Conservation (phyloP, 2,113 vertebrate genomes). For the Aythya baeri region DNA sequence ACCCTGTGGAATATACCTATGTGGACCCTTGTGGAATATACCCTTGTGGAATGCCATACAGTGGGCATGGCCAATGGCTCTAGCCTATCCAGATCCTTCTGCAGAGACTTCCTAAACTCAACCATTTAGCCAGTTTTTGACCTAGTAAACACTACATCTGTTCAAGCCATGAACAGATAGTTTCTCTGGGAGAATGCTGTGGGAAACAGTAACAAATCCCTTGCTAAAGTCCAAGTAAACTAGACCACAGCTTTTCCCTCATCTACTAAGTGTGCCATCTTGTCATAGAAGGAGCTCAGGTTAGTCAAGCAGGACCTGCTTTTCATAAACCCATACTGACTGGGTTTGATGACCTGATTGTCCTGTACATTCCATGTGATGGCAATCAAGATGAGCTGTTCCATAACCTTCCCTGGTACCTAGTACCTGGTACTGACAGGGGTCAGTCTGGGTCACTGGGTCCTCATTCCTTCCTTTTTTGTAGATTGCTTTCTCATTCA, state of each 20-base stretch:
- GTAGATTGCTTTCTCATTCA: neutral
- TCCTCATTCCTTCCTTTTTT: neutral
- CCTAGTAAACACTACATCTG: no score
- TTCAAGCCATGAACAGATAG: neutral
- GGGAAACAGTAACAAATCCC: neutral
- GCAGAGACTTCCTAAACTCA: neutral
- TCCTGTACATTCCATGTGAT: neutral
- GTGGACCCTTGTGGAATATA: neutral
- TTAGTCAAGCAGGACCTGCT: neutral
- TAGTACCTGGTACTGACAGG: neutral
- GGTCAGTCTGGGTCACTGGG: neutral
- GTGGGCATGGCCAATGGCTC: neutral
- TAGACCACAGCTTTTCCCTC: neutral
- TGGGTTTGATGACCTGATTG: neutral
- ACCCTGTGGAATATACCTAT: no score
- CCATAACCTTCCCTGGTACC: neutral
- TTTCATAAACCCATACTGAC: neutral
- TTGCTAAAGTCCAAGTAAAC: neutral
- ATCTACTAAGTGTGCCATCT: neutral
- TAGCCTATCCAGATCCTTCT: neutral
- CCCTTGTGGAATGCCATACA: neutral
- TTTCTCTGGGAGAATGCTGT: neutral
- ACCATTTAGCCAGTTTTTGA: neutral
- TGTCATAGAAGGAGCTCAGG: neutral
- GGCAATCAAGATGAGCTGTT: neutral